A percentile compares a stretch with the other conserved stretches of the same genome.
phyloP scores from a whole-genome alignment of 1,140 invertebrate species.

The Lamellibrachia luymesi region DNA sequence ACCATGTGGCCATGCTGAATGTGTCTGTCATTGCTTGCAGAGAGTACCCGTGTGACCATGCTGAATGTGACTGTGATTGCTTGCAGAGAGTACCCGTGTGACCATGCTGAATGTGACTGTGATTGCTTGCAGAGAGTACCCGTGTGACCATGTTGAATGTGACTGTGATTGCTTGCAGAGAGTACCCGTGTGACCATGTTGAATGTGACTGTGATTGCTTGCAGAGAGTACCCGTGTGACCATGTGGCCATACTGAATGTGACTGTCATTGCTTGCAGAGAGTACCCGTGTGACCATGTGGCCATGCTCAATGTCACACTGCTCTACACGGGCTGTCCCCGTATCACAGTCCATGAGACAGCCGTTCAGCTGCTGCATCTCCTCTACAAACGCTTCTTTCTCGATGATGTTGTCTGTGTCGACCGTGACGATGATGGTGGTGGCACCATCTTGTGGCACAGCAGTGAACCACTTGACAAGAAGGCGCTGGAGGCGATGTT shows the following conservation, averaged over 20 bases:
- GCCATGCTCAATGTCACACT: slow-evolving; percentile 96
- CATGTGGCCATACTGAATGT: too few relatives aligned
- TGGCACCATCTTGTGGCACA: slow-evolving; percentile 11
- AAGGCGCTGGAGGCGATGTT: slow-evolving; percentile 75
- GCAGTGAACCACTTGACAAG: slow-evolving; percentile 31
- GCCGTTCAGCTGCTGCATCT: slow-evolving; percentile 91
- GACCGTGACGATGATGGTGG: slow-evolving; percentile 31
- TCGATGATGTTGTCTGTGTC: slow-evolving; percentile 65
- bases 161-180: too few relatives aligned
- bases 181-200: too few relatives aligned
- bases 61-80: not conserved
- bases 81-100: slow-evolving; percentile 93
- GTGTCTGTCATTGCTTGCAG: too few relatives aligned
- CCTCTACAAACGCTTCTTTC: slow-evolving; percentile 90
- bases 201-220: too few relatives aligned
- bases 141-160: too few relatives aligned
- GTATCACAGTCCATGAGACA: slow-evolving; percentile 85
- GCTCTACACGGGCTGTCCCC: slow-evolving; percentile 90
- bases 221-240: too few relatives aligned
- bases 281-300: slow-evolving; percentile 98
- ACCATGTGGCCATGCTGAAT: too few relatives aligned
- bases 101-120: slow-evolving; percentile 66
- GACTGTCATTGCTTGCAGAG: slow-evolving; percentile 62
- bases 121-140: too few relatives aligned
- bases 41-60: too few relatives aligned